These are phyloP conservation scores for Clarias magur DNA, from an alignment of 2,113 vertebrate genomes.

Conservation along the genomic window DNA sequence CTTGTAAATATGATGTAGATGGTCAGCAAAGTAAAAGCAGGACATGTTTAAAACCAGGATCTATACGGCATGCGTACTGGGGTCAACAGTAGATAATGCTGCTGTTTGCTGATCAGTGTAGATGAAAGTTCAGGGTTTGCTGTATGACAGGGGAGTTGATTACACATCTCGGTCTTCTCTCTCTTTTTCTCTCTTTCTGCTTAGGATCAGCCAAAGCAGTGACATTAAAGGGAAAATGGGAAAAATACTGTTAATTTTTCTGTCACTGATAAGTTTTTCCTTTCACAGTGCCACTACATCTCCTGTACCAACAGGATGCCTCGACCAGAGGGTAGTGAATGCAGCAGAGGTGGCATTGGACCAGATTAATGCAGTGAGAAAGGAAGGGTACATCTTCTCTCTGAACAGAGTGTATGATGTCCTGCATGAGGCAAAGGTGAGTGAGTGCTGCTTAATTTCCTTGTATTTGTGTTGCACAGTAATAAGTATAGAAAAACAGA, in stretches of 20 bases:
- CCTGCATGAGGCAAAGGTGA: conserved; percentile 38
- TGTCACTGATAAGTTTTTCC: conserved; percentile 13
- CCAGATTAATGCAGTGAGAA: conserved; percentile 44
- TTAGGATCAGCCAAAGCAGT: neutral
- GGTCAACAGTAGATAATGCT: conserved; percentile 39
- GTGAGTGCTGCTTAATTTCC: neutral
- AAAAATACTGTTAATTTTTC: neutral
- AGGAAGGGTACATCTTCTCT: conserved; percentile 44
- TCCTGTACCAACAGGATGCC: neutral
- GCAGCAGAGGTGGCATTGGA: conserved; percentile 40
- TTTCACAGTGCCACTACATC: conserved; percentile 1
- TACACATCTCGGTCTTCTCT: neutral
- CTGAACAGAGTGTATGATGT: conserved; percentile 55
- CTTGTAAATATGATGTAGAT: neutral
- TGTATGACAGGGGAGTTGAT: neutral
- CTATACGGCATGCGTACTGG: neutral
- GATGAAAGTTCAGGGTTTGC: conserved; percentile 49
- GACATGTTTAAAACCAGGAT: neutral
- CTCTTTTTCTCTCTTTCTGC: neutral
- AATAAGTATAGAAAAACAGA: too few species aligned
- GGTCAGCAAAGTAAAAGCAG: neutral
- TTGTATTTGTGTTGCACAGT: neutral
- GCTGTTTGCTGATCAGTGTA: conserved; percentile 46
- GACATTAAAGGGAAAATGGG: conserved; percentile 7
- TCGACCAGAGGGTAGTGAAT: conserved; percentile 16